A percentile compares a stretch with the other conserved stretches of the same genome.
These are phyloP conservation scores for Cyclura pinguis DNA, from an alignment of 2,797 vertebrate genomes.

Conservation along the genomic window DNA sequence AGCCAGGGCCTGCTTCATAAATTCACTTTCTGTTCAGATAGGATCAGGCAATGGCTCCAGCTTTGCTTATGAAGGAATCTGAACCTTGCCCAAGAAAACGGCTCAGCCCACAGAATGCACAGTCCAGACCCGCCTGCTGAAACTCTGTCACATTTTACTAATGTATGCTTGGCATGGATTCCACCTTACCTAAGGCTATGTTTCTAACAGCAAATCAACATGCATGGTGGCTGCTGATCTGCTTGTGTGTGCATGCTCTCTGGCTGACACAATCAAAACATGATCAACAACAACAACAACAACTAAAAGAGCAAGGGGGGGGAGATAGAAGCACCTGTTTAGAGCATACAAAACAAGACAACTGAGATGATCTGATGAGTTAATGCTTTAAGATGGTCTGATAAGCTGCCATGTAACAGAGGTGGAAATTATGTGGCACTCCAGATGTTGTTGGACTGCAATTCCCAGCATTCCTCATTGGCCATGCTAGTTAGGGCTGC, in stretches of 20 bases:
- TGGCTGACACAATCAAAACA: constrained; percentile 68
- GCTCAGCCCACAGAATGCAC: constrained; percentile 70
- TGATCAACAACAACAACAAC: constrained; percentile 36
- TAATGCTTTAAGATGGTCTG: background rate
- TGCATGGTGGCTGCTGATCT: constrained; percentile 44
- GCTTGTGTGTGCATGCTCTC: constrained; percentile 61
- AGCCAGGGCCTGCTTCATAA: constrained; percentile 72
- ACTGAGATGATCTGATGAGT: constrained; percentile 8
- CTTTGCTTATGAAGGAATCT: constrained; percentile 71
- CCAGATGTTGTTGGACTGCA: too few relatives aligned
- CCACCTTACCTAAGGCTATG: constrained; percentile 70
- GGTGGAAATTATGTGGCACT: too few relatives aligned
- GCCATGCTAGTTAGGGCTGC: too few relatives aligned
- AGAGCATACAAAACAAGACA: constrained; percentile 54
- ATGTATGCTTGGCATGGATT: constrained; percentile 74
- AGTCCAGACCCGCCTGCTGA: constrained; percentile 76
- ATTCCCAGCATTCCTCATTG: too few relatives aligned
- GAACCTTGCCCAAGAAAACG: constrained; percentile 69
- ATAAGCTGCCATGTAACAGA: too few relatives aligned
- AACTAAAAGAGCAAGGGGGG: background rate
- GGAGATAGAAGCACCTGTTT: constrained; percentile 49
- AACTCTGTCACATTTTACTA: constrained; percentile 75
- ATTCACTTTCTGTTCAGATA: constrained; percentile 75
- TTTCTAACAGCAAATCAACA: constrained; percentile 55
- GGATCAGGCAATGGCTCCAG: constrained; percentile 73